These are phyloP conservation scores for Porites australiensis DNA, from an alignment of 64 coral and sea anemone genomes.

Conservation along the genomic window DNA sequence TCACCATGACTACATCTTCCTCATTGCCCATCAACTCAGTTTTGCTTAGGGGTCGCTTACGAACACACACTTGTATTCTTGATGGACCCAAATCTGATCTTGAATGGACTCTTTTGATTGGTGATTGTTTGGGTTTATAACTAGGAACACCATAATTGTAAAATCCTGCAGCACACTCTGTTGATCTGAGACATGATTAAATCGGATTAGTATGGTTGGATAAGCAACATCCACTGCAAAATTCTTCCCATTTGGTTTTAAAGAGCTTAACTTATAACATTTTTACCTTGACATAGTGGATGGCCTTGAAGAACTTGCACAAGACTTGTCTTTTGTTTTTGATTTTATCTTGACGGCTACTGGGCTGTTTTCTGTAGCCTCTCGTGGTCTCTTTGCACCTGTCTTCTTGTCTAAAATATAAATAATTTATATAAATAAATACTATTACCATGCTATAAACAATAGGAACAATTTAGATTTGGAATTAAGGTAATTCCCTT, in stretches of 20 bases:
- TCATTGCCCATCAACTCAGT: constrained; percentile 49
- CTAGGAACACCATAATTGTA: constrained; percentile 91
- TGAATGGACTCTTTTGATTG: constrained; percentile 33
- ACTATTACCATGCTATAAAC: neutral
- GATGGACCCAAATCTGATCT: constrained; percentile 17
- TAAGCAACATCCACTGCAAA: neutral
- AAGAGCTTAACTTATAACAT: neutral
- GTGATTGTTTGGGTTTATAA: constrained; percentile 60
- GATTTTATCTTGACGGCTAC: constrained; percentile 36
- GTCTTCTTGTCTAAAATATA: constrained; percentile 24
- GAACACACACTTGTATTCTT: constrained; percentile 88
- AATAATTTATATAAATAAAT: neutral
- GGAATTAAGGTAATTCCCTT: too few relatives aligned
- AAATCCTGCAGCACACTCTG: constrained; percentile 3
- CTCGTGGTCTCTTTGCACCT: constrained; percentile 40
- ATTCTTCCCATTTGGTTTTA: neutral
- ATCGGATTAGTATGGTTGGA: neutral
- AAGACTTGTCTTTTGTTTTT: constrained; percentile 26
- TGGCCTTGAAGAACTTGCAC: neutral
- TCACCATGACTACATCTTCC: constrained; percentile 69
- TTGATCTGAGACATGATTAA: constrained; percentile 29
- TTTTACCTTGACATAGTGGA: neutral
- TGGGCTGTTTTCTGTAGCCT: constrained; percentile 35
- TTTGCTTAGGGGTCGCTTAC: constrained; percentile 75
- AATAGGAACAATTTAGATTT: too few relatives aligned